Evolutionary conservation across 2,797 vertebrate genomes (phyloP), one percentile per base, ranked within the genome.

Genomic region (Argya squamiceps): DNA sequence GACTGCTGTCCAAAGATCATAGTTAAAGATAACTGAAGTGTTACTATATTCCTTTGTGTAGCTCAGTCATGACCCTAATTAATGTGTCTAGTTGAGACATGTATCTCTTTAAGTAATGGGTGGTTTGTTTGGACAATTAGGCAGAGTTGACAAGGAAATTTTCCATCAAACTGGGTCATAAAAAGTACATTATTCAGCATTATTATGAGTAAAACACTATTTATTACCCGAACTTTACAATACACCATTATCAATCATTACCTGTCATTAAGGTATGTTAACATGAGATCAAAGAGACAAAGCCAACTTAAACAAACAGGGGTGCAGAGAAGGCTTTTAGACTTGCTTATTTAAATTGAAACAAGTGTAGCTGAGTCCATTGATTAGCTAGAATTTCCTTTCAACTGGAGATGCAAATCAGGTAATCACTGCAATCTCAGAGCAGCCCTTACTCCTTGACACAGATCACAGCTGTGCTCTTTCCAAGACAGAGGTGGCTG

Each of bases 131-230:
- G 96, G 97, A 98, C 98, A 98, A 98, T 98, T 98, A 98, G 96
- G 95, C 95, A 93, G 97, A 98, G 97, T 94, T 97, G 98, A 98
- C 98, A 98, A 98, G 98, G 98, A 98, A 98, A 98, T 98, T 98
- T 98, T 98, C 98, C 97, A 97, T 98, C 98, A 98, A 98, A 97
- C 96, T 85, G 73, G 94, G 97, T 97, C 98, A 98, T 98, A 98
- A 98, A 98, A 98, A 98, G 97, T 98, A 98, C 98, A 98, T 98
- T 98, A 98, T 98, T 98, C 98, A 97, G 97, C 97, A 98, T 98
- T 98, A 98, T 98, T 98, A 98, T 98, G 96, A 98, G 97, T 97
- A 97, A 98, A 98, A 97, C 97, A 97, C 97, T 98, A 97, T 98
- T 98, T 98, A 98, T 98, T 98, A 98, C 97, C 97, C 95, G 87